Percentiles rank a stretch among this genome's conserved stretches.
These are phyloP conservation scores for Chironomus striatipennis DNA, from an alignment of 1,140 invertebrate genomes.

Conservation along the genomic window DNA sequence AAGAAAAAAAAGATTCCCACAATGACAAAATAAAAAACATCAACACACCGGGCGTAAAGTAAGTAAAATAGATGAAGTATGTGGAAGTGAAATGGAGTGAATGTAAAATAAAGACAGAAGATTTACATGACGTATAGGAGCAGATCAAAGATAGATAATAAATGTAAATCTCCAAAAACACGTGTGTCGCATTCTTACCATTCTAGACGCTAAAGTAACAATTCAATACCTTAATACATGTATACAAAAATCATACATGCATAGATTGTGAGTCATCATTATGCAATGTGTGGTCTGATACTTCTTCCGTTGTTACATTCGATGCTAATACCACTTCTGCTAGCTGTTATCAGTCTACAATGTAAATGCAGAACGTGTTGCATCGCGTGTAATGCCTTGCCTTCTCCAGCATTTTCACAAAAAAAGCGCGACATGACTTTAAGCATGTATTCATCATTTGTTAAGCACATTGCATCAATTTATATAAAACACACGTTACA, in stretches of 20 bases:
- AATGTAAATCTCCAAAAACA: background rate
- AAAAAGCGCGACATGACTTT: slow-evolving; percentile 5
- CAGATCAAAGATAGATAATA: too few relatives aligned
- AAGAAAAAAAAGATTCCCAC: too few relatives aligned
- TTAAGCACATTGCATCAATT: background rate
- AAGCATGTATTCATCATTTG: background rate
- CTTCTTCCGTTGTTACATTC: background rate
- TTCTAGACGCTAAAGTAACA: background rate
- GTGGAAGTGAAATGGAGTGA: too few relatives aligned
- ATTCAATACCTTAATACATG: too few relatives aligned
- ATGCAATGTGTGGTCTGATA: too few relatives aligned
- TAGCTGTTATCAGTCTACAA: background rate
- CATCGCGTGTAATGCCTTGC: background rate
- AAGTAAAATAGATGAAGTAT: background rate
- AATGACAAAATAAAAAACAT: background rate
- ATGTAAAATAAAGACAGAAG: too few relatives aligned
- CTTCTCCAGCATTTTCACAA: background rate
- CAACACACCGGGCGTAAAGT: background rate
- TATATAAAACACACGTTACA: background rate
- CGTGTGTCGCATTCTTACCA: background rate
- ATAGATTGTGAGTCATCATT: too few relatives aligned
- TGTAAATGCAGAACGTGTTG: background rate
- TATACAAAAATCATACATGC: too few relatives aligned
- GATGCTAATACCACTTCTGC: background rate
- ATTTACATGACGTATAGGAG: too few relatives aligned